phyloP scores from a whole-genome alignment of 2,113 vertebrate genomes.

The Pseudopodoces humilis region DNA sequence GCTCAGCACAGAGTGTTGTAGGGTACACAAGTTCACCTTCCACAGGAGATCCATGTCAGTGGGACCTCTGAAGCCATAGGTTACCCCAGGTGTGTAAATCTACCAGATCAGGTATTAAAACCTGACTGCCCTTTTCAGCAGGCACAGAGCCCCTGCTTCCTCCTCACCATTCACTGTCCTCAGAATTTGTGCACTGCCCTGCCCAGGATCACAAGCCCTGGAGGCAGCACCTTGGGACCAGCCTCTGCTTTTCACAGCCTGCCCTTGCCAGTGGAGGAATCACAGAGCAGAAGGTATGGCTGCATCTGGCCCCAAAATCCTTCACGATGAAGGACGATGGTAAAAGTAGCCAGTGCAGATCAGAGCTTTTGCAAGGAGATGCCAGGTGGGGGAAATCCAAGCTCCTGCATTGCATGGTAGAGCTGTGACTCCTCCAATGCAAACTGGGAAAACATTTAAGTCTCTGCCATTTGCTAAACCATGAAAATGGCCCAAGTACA shows the following conservation, averaged over 20 bases:
- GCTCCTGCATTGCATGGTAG: not conserved
- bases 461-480: not conserved
- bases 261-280: not conserved
- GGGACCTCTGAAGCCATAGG: rapidly evolving
- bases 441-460: not conserved
- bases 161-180: not conserved
- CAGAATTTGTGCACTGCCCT: not conserved
- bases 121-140: not conserved
- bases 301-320: not conserved
- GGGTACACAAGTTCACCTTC: not conserved
- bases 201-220: not conserved
- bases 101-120: not conserved
- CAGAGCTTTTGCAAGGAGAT: not conserved
- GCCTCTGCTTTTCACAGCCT: not conserved
- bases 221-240: not conserved
- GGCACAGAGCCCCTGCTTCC: not conserved
- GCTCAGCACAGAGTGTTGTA: not conserved
- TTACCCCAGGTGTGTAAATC: not conserved
- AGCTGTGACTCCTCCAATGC: not conserved
- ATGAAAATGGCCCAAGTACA: not conserved
- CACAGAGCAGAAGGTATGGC: not conserved
- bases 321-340: not conserved
- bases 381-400: not conserved
- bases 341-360: not conserved
- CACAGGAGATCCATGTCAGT: rapidly evolving